Evolutionary conservation across 2,888 invertebrate genomes (phyloP), one percentile per base, ranked within the genome.

Genomic region (Folsomia manolachei): DNA sequence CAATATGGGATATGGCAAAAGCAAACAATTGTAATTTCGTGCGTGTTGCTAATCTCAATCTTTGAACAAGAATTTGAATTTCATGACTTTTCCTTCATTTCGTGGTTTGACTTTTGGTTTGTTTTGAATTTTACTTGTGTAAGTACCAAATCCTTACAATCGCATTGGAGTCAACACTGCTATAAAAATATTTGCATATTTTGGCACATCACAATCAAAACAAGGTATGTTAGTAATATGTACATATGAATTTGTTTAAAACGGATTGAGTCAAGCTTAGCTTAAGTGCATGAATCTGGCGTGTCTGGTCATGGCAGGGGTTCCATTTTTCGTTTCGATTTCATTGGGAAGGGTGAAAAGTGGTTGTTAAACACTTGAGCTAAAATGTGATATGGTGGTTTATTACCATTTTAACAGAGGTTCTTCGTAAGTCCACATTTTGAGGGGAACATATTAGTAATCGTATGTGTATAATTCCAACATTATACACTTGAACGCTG

Each of bases 101-200:
- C 56, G 56, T 56, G 56, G 21, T 7, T 56, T 56, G 56, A 56
- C 9, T 51, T 56, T 56, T 18, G 56, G n/a, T n/a, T 56, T 56
- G 56, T 56, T 9, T 51, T 14, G 39, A 14, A 14, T 39, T 39
- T 39, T 39, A 39, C 39, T 39, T 39, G 39, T 39, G 4, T 39
- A 39, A 39, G 7, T 4, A 39, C n/a, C n/a, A n/a, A n/a, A n/a
- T n/a, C n/a, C n/a, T n/a, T 4, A 14, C 39, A 39, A 39, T 39
- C 39, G 39, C 14, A 39, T 39, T 4, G 39, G 39, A 39, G 4
- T 39, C 39, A 39, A 39, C 14, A 18, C 65, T 66, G 23, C 39
- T 26, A 63, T 63, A 52, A 66, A 66, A 66, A 66, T 66, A 52
- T 66, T 66, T 66, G 65, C 65, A 66, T 66, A 66, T 66, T 66